Evolutionary conservation across 1,140 invertebrate genomes (phyloP).

Genomic region (Drosophila prosaltans): DNA sequence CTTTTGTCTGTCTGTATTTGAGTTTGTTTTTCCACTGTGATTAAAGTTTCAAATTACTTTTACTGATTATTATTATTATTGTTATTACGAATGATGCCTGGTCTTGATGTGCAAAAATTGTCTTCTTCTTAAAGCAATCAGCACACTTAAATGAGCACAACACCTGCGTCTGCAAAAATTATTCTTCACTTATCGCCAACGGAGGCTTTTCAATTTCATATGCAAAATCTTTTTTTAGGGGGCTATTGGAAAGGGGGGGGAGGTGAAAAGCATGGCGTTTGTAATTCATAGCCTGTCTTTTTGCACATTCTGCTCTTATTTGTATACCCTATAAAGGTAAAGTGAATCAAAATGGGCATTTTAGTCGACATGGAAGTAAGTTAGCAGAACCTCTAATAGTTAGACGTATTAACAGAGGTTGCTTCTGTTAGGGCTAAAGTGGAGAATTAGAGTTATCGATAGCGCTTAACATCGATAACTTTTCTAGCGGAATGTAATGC

Average conservation of each 20-base stretch:
- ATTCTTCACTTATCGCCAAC: conserved; percentile 18
- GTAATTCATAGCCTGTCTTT: conserved; percentile 30
- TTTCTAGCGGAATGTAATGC: no score
- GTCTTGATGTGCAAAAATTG: conserved; percentile 7
- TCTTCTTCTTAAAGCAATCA: conserved; percentile 23
- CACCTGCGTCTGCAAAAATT: conserved; percentile 21
- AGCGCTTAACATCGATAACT: no score
- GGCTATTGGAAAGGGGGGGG: neutral
- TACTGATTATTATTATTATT: conserved; percentile 13
- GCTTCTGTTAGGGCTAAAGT: no score
- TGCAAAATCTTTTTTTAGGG: conserved; percentile 7
- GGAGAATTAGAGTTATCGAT: no score
- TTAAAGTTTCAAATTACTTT: conserved; percentile 14
- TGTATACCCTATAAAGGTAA: neutral
- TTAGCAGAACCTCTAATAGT: no score
- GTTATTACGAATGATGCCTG: conserved; percentile 11
- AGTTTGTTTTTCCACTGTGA: conserved; percentile 9
- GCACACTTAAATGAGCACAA: conserved; percentile 23
- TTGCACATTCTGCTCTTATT: conserved; percentile 21
- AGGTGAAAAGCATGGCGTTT: conserved; percentile 1
- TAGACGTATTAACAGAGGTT: no score
- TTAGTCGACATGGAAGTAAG: no score
- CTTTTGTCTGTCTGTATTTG: neutral
- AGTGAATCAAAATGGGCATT: neutral
- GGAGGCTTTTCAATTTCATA: conserved; percentile 24